Evolutionary conservation across 1,140 invertebrate species (phyloP), one percentile per base, ranked within the genome.

Genomic region (Sycobia sp.): DNA sequence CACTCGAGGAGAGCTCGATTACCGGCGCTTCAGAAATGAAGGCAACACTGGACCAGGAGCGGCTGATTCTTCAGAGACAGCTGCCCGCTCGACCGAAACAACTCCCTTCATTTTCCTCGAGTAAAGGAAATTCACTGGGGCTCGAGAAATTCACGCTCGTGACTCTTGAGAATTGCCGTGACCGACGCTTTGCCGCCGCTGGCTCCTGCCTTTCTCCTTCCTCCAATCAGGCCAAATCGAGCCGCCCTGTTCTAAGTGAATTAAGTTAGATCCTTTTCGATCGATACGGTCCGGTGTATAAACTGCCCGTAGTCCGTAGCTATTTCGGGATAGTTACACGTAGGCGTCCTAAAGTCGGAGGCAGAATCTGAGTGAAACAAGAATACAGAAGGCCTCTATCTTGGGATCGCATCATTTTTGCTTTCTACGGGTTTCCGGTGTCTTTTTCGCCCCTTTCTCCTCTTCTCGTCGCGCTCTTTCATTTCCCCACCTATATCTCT

Each of bases 201-300:
- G 14, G 23, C 23, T 27, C 4, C n/a, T n/a, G 3, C n/a, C 13
- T 34, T 34, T 32, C 32, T 18, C 27, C 3, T 2, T 9, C 3
- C 29, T 18, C 20, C 29, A 50, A 32, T 34, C 10, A 11, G 47
- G 29, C 27, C 9, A 4, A 20, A 50, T n/a, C n/a, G n/a, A n/a
- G n/a, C n/a, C n/a, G 27, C 0, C 20, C 11, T 9, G 8, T 23
- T 50, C 7, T 27, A 32, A 50, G 47, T 34, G 32, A 32, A 54
- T 54, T 38, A 27, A 36, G 20, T 39, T n/a, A 56, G 39, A 43
- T 20, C 41, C 53, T 43, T 32, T 34, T 38, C 39, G 29, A 27
- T 4, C 27, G 39, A 56, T 56, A 44, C 32, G 43, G 44, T 25
- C 16, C 14, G 16, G 1, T 23, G 53, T 4, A 11, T 23, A 56